A percentile compares a stretch with the other conserved stretches of the same genome.
Evolutionary conservation across 2,797 vertebrate species (phyloP).

Genomic region (Pantherophis alleghaniensis): DNA sequence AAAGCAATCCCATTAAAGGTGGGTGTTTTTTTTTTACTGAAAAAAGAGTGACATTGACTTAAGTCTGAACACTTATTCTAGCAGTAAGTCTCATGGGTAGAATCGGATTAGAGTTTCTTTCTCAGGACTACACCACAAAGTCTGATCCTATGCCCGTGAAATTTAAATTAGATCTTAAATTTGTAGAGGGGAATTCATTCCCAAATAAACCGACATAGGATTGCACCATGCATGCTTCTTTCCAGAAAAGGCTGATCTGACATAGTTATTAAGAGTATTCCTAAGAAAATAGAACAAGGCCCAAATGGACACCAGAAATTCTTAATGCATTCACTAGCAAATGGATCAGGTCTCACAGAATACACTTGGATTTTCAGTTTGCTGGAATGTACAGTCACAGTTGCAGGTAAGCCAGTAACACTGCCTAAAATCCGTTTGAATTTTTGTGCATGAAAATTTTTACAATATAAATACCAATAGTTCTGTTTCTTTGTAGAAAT

Average conservation of each 20-base stretch:
- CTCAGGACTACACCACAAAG: neutral
- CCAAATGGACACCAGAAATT: neutral
- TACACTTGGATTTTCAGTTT: neutral
- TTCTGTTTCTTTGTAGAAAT: neutral
- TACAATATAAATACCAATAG: neutral
- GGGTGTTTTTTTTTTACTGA: neutral
- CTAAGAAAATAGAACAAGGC: neutral
- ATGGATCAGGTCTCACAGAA: neutral
- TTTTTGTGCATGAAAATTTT: neutral
- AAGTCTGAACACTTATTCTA: neutral
- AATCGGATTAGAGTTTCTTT: neutral
- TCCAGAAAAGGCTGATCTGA: neutral
- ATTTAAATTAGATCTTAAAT: neutral
- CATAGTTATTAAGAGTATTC: neutral
- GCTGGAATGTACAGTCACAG: too few relatives aligned
- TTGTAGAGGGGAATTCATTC: neutral
- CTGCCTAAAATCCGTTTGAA: neutral
- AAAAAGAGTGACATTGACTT: neutral
- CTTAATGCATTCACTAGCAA: neutral
- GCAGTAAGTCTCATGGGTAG: neutral
- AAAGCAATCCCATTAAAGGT: neutral
- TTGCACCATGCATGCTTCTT: neutral
- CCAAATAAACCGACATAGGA: neutral
- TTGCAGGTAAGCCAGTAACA: neutral
- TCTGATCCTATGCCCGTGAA: neutral